Percentiles rank a stretch among this genome's conserved stretches.
phyloP scores from a whole-genome alignment of 53 echinoderm and acorn worm genomes.

The Holothuria scabra region DNA sequence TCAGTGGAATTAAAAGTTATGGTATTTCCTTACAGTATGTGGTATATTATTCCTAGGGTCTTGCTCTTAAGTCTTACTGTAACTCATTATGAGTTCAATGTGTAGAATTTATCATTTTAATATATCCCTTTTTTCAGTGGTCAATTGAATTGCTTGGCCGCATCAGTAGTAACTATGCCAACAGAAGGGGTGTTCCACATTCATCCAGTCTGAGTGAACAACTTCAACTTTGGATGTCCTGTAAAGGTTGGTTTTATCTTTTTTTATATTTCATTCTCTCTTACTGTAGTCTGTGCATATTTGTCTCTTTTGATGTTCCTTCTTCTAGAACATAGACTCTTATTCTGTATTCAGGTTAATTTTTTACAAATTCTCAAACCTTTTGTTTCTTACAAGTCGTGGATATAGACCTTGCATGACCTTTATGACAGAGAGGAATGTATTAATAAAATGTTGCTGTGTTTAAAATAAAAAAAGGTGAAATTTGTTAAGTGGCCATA shows the following conservation, averaged over 20 bases:
- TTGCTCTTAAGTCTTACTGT: no score
- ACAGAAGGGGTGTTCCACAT: slow-evolving; percentile 94
- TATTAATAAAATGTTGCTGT: no score
- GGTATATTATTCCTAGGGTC: no score
- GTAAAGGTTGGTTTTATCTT: slow-evolving; percentile 80
- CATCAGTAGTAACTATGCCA: slow-evolving; percentile 94
- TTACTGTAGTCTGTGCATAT: neutral
- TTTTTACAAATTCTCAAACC: no score
- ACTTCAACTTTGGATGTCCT: slow-evolving; percentile 99
- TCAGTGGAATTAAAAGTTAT: no score
- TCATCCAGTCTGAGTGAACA: slow-evolving; percentile 97
- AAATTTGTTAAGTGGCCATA: no score
- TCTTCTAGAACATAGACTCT: neutral
- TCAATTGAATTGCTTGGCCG: slow-evolving; percentile 94
- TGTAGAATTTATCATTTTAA: neutral
- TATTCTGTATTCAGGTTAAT: neutral
- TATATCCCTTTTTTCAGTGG: slow-evolving; percentile 65
- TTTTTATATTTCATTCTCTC: neutral
- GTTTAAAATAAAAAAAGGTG: no score
- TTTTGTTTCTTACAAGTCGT: no score
- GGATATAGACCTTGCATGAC: no score
- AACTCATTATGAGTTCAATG: no score
- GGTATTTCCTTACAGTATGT: no score
- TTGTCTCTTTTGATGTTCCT: neutral
- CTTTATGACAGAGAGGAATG: no score